Percentiles rank a stretch among this genome's conserved stretches.
Conservation (phyloP, 2,113 vertebrate species). For the Lamprotornis superbus region DNA sequence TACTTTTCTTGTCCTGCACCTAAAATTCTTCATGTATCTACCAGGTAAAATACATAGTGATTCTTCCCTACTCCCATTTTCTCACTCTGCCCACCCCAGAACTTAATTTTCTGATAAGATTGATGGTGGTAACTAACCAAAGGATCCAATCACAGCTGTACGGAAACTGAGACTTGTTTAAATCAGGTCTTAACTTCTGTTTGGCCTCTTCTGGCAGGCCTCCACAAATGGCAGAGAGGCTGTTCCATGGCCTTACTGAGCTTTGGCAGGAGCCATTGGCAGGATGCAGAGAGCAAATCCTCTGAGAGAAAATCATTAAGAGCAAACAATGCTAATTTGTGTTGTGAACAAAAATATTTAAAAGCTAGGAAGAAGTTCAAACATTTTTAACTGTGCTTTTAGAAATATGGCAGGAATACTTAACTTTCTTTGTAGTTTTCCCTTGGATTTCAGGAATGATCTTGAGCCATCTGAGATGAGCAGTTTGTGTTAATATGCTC, state of each 20-base stretch:
- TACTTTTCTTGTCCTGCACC: background rate
- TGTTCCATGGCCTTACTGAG: background rate
- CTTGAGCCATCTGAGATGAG: background rate
- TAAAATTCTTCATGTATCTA: background rate
- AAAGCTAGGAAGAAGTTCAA: slow-evolving; percentile 24
- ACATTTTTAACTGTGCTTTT: slow-evolving; percentile 14
- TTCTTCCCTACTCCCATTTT: background rate
- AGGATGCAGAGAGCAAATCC: background rate
- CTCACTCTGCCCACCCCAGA: background rate
- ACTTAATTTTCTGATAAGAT: background rate
- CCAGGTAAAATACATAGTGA: background rate
- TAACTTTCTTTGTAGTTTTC: background rate
- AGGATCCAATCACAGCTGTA: background rate
- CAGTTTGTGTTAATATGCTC: background rate
- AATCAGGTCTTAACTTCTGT: slow-evolving; percentile 21
- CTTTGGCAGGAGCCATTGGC: background rate
- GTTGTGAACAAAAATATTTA: background rate
- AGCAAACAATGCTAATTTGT: slow-evolving; percentile 33
- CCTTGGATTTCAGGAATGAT: background rate
- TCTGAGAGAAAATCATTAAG: background rate
- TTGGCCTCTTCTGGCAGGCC: slow-evolving; percentile 9
- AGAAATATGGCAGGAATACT: background rate
- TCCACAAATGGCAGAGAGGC: background rate
- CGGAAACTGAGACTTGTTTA: background rate
- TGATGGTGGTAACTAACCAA: background rate